Percentiles rank a stretch among this genome's conserved stretches.
Evolutionary conservation across 2,888 invertebrate genomes (phyloP).

Genomic region (Microdon myrmicae): DNA sequence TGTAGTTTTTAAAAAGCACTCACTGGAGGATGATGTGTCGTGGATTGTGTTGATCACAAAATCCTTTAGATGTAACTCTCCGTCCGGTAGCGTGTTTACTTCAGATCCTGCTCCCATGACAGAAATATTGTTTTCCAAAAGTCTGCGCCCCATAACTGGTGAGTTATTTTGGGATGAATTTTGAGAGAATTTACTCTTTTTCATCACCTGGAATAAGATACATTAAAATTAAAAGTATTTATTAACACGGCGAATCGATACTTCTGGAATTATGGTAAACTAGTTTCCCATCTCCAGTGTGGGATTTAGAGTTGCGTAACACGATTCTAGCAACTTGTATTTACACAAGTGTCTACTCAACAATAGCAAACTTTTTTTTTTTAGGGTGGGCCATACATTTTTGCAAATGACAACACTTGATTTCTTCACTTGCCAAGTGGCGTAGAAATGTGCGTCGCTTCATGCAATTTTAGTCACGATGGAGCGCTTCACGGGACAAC

Average conservation of each 20-base stretch:
- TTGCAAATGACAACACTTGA: too few species aligned
- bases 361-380: background rate
- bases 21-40: constrained; percentile 58
- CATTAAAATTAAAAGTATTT: background rate
- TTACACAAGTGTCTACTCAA: too few species aligned
- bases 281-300: too few species aligned
- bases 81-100: constrained; percentile 26
- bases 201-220: constrained; percentile 61
- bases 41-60: constrained; percentile 51
- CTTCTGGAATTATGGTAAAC: too few species aligned
- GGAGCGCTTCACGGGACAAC: too few species aligned
- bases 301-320: too few species aligned
- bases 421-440: too few species aligned
- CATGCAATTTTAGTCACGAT: too few species aligned
- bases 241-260: too few species aligned
- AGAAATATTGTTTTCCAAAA: constrained; percentile 54
- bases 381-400: too few species aligned
- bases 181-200: constrained; percentile 65
- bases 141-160: constrained; percentile 60
- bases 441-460: too few species aligned
- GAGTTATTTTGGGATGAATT: constrained; percentile 64
- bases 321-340: background rate
- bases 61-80: constrained; percentile 47
- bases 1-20: constrained; percentile 68
- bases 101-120: constrained; percentile 52